These are phyloP conservation scores for Procapra przewalskii DNA, from an alignment of 2,113 vertebrate species.

Conservation along the genomic window DNA sequence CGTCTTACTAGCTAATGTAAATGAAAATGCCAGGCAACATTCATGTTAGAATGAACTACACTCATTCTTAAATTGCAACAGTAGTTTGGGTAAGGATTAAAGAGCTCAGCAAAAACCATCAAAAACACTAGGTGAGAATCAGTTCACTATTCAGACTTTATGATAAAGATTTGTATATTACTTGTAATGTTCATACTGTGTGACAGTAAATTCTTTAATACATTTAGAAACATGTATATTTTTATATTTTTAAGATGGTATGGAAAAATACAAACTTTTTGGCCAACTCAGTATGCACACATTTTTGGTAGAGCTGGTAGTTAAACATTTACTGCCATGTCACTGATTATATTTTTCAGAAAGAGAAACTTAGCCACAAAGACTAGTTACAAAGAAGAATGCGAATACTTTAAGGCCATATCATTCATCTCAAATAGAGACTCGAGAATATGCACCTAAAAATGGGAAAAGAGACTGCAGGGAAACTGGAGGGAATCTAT, in stretches of 20 bases:
- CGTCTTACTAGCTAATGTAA: neutral
- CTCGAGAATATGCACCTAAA: neutral
- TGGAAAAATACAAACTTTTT: neutral
- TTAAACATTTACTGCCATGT: neutral
- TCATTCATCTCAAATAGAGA: neutral
- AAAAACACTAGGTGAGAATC: neutral
- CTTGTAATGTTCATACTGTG: neutral
- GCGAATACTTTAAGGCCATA: neutral
- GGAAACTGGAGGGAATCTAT: neutral
- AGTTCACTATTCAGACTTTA: neutral
- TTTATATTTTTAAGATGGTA: neutral
- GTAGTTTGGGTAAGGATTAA: neutral
- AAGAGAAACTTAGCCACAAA: neutral
- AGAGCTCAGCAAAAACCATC: neutral
- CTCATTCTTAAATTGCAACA: neutral
- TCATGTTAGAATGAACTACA: neutral
- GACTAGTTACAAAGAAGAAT: neutral
- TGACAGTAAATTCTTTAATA: neutral
- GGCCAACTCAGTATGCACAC: neutral
- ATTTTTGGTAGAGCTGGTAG: neutral
- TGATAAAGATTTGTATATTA: neutral
- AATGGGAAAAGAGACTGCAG: neutral
- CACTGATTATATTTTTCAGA: neutral
- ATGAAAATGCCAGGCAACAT: neutral
- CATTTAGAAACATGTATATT: neutral